These are phyloP conservation scores for Acanthisitta chloris DNA, from an alignment of 2,113 vertebrate species.

Conservation along the genomic window DNA sequence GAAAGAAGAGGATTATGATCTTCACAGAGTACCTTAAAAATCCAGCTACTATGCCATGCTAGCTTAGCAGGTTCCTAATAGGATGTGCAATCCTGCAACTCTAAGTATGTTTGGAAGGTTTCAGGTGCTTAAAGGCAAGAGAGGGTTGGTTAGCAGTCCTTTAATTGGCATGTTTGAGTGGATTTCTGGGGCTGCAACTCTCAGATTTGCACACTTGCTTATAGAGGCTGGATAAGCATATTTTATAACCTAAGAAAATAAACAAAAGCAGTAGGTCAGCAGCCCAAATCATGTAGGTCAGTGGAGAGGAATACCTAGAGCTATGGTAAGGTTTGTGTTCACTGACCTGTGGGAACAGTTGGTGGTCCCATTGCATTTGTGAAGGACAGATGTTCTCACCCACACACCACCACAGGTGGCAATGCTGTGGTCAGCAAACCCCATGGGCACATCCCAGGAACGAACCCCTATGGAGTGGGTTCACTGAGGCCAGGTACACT, in stretches of 20 bases:
- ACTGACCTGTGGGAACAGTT: constrained; percentile 50
- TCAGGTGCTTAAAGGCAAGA: neutral
- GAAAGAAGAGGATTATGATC: constrained; percentile 49
- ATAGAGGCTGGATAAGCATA: constrained; percentile 43
- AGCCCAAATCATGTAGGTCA: constrained; percentile 63
- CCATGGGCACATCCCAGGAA: neutral
- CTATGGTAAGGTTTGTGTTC: neutral
- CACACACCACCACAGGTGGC: neutral
- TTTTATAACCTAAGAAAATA: constrained; percentile 47
- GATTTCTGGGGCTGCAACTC: neutral
- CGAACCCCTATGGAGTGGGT: neutral
- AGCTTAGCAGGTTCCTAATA: neutral
- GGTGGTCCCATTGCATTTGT: constrained; percentile 34
- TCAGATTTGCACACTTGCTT: neutral
- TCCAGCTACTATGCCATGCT: neutral
- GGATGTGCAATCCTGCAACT: neutral
- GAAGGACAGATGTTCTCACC: constrained; percentile 42
- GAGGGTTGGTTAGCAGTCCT: neutral
- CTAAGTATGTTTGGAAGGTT: constrained; percentile 7
- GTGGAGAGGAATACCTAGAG: constrained; percentile 57
- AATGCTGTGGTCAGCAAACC: neutral
- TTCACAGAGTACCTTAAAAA: constrained; percentile 22
- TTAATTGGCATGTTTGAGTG: neutral
- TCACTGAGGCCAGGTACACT: neutral
- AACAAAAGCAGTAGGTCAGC: constrained; percentile 59